Conservation (phyloP, 2,113 vertebrate genomes). For the Macaca fascicularis region DNA sequence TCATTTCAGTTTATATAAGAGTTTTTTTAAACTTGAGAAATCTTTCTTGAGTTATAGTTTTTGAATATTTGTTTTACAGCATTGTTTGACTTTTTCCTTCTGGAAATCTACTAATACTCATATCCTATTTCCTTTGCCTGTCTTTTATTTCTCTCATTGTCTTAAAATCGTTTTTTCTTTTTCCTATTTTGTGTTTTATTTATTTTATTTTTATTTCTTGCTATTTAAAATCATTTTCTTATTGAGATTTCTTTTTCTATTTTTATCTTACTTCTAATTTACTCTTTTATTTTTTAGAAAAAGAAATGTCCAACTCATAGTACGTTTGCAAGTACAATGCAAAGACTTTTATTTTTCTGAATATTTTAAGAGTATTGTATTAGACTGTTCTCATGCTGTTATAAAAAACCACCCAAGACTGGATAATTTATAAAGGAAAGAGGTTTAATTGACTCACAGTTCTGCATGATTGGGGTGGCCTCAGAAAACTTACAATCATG, state of each 20-base stretch:
- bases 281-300: background rate
- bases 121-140: background rate
- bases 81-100: background rate
- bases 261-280: background rate
- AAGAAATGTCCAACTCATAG: background rate
- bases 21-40: background rate
- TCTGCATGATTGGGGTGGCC: too few species aligned
- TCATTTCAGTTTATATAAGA: background rate
- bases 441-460: too few species aligned
- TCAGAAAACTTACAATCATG: too few species aligned
- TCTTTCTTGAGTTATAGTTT: background rate
- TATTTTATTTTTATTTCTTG: background rate
- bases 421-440: too few species aligned
- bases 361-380: background rate
- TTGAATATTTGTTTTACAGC: background rate
- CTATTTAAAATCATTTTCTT: background rate
- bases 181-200: background rate
- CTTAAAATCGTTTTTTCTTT: background rate
- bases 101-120: background rate
- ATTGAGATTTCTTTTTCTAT: background rate
- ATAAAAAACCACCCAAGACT: too few species aligned
- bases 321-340: background rate
- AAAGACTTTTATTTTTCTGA: background rate
- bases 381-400: too few species aligned
- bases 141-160: background rate